Percentiles rank a stretch among this genome's conserved stretches.
phyloP scores from a whole-genome alignment of 2,888 invertebrate genomes.

The Dorcus hopei region DNA sequence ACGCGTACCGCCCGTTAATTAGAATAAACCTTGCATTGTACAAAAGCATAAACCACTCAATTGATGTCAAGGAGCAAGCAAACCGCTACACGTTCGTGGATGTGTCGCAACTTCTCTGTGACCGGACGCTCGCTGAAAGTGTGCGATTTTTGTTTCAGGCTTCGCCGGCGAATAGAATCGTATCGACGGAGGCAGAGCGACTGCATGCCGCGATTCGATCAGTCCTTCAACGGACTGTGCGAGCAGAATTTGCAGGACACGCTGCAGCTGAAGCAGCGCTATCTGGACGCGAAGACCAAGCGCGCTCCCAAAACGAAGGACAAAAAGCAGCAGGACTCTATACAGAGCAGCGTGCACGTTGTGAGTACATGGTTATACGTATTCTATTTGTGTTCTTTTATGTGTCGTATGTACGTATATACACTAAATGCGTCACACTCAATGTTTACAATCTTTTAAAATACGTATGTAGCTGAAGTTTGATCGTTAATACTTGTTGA shows the following conservation, averaged over 20 bases:
- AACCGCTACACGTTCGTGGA: no score
- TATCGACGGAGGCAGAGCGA: slow-evolving; percentile 84
- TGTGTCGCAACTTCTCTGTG: no score
- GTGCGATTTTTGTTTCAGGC: slow-evolving; percentile 46
- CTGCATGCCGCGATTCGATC: slow-evolving; percentile 84
- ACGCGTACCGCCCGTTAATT: no score
- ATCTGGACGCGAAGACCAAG: slow-evolving; percentile 87
- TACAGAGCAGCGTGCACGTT: slow-evolving; percentile 75
- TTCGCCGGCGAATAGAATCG: slow-evolving; percentile 76
- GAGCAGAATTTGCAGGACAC: slow-evolving; percentile 92
- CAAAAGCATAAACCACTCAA: no score
- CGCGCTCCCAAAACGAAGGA: slow-evolving; percentile 74
- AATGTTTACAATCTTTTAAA: no score
- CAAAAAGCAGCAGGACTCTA: slow-evolving; percentile 55
- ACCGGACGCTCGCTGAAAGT: no score
- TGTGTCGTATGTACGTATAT: no score
- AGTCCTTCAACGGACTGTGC: slow-evolving; percentile 80
- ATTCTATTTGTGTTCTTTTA: background rate
- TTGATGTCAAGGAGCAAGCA: no score
- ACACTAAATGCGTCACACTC: no score
- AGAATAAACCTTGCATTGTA: no score
- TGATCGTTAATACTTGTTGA: no score
- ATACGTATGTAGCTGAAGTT: no score
- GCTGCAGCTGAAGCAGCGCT: slow-evolving; percentile 80
- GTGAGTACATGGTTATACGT: slow-evolving; percentile 52